A percentile compares a stretch with the other conserved stretches of the same genome.
Evolutionary conservation across 1,140 invertebrate genomes (phyloP).

Genomic region (Sogatella furcifera): DNA sequence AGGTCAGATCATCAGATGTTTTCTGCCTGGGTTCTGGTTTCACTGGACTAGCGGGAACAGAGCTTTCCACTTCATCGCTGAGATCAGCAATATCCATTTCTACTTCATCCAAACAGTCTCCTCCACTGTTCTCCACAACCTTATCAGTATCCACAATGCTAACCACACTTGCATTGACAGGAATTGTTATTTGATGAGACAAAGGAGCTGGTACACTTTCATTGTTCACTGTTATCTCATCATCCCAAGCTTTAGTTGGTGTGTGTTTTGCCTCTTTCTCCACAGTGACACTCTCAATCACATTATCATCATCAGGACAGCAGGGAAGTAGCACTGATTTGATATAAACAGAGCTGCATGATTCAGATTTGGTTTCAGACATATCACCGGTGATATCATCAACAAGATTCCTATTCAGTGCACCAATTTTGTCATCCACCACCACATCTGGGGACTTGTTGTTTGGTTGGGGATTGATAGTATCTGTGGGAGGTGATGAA

Average conservation of each 20-base stretch:
- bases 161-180: constrained; percentile 7
- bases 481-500: too few species aligned
- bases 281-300: too few species aligned
- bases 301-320: too few species aligned
- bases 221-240: too few species aligned
- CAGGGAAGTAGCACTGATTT: too few species aligned
- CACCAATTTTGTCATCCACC: neutral
- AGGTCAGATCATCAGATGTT: neutral
- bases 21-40: too few species aligned
- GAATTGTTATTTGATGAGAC: constrained; percentile 14
- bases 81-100: neutral
- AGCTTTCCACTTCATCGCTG: too few species aligned
- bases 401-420: neutral
- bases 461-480: too few species aligned
- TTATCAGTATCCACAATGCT: constrained; percentile 4
- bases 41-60: too few species aligned
- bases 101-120: neutral
- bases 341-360: neutral
- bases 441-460: too few species aligned
- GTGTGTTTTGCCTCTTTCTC: too few species aligned
- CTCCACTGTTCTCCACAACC: neutral
- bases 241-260: too few species aligned
- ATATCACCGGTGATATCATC: neutral
- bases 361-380: neutral
- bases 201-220: neutral